A percentile compares a stretch with the other conserved stretches of the same genome.
These are phyloP conservation scores for Ornithorhynchus anatinus DNA, from an alignment of 2,113 vertebrate genomes.

Conservation along the genomic window DNA sequence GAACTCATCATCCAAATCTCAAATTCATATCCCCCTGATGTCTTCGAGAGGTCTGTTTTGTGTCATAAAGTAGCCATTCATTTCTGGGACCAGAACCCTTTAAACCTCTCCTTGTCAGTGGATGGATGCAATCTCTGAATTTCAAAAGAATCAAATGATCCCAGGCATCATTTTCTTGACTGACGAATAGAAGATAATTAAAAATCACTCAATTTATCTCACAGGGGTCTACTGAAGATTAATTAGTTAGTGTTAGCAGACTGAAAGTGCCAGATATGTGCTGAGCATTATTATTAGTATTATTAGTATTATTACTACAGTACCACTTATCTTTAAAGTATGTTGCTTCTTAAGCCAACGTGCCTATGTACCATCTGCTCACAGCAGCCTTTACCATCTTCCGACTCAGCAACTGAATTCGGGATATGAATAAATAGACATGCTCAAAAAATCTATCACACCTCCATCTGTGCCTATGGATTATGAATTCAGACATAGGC, in stretches of 20 bases:
- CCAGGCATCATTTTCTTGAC: slow-evolving; percentile 53
- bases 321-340: slow-evolving; percentile 31
- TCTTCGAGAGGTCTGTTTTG: too few species aligned
- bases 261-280: slow-evolving; percentile 62
- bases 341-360: slow-evolving; percentile 34
- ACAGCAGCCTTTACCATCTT: slow-evolving; percentile 37
- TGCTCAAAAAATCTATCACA: slow-evolving; percentile 56
- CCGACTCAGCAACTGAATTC: slow-evolving; percentile 44
- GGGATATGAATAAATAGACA: slow-evolving; percentile 48
- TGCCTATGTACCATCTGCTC: slow-evolving; percentile 60
- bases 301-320: slow-evolving; percentile 62
- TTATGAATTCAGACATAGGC: slow-evolving; percentile 59
- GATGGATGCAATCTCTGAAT: too few species aligned
- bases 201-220: slow-evolving; percentile 52
- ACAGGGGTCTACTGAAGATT: slow-evolving; percentile 59
- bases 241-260: slow-evolving; percentile 68
- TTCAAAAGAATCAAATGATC: too few species aligned
- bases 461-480: slow-evolving; percentile 57
- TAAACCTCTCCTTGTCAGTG: too few species aligned
- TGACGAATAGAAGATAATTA: slow-evolving; percentile 61
- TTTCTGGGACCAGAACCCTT: too few species aligned
- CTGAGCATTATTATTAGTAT: slow-evolving; percentile 68
- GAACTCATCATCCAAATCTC: too few species aligned
- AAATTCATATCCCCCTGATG: too few species aligned
- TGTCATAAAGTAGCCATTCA: too few species aligned